phyloP scores from a whole-genome alignment of 2,888 invertebrate species.

The Scaeva pyrastri region DNA sequence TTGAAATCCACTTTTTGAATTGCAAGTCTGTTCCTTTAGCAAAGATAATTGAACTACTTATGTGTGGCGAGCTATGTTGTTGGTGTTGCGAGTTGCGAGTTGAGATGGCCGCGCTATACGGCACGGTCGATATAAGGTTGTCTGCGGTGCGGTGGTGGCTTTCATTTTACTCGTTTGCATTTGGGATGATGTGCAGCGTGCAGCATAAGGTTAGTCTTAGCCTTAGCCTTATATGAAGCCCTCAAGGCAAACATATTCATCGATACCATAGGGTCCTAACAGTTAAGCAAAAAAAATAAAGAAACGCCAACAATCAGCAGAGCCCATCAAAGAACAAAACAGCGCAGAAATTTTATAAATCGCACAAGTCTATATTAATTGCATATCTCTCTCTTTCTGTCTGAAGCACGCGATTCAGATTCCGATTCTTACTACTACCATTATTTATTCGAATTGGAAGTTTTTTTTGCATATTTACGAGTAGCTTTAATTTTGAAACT shows the following conservation, averaged over 20 bases:
- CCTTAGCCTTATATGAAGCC: constrained; percentile 46
- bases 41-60: constrained; percentile 76
- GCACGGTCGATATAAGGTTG: neutral
- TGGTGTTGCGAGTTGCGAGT: constrained; percentile 29
- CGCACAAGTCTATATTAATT: constrained; percentile 65
- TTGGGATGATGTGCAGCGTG: constrained; percentile 48
- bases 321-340: constrained; percentile 33
- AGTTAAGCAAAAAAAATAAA: constrained; percentile 8
- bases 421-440: constrained; percentile 14
- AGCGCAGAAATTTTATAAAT: constrained; percentile 63
- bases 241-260: constrained; percentile 64
- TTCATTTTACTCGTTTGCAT: constrained; percentile 66
- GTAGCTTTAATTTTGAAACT: neutral
- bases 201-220: constrained; percentile 34
- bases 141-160: constrained; percentile 43
- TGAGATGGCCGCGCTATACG: neutral
- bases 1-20: constrained; percentile 70
- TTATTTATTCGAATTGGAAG: constrained; percentile 9
- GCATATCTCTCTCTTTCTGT: constrained; percentile 13
- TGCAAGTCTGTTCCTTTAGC: constrained; percentile 65
- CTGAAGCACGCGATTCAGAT: constrained; percentile 51
- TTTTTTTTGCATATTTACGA: no score
- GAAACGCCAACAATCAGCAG: neutral
- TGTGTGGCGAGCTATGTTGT: constrained; percentile 39
- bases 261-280: constrained; percentile 56